These are phyloP conservation scores for Orgyia antiqua DNA, from an alignment of 2,888 invertebrate genomes.

Conservation along the genomic window DNA sequence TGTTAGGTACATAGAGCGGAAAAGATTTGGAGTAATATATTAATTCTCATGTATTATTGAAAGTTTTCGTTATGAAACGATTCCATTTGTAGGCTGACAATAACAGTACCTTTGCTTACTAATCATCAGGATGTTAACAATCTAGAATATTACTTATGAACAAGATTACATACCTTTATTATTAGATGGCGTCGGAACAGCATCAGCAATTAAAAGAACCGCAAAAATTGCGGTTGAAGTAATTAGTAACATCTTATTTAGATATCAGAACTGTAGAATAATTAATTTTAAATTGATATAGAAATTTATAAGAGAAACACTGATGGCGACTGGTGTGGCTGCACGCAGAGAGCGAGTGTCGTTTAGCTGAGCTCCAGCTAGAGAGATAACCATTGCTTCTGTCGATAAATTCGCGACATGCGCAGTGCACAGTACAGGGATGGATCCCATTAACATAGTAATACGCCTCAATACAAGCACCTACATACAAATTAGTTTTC, in stretches of 20 bases:
- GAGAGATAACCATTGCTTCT: slow-evolving; percentile 53
- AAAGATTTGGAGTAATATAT: too few relatives aligned
- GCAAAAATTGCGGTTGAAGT: slow-evolving; percentile 65
- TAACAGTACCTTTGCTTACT: too few relatives aligned
- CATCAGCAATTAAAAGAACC: slow-evolving; percentile 52
- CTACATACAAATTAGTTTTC: neutral
- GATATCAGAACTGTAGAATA: slow-evolving; percentile 18
- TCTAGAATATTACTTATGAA: too few relatives aligned
- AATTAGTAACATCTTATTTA: slow-evolving; percentile 51
- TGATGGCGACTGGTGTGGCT: slow-evolving; percentile 48
- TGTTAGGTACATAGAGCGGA: too few relatives aligned
- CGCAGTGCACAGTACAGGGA: slow-evolving; percentile 61
- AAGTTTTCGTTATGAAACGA: too few relatives aligned
- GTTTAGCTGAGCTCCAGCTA: slow-evolving; percentile 46
- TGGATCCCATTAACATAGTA: too few relatives aligned
- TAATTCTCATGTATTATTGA: too few relatives aligned
- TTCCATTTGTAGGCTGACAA: too few relatives aligned
- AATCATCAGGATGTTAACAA: too few relatives aligned
- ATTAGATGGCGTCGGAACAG: slow-evolving; percentile 60
- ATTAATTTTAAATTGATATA: slow-evolving; percentile 25
- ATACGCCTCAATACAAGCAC: neutral
- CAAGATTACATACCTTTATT: slow-evolving; percentile 63
- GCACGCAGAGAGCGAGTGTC: slow-evolving; percentile 59
- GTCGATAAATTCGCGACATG: slow-evolving; percentile 75
- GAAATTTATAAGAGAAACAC: slow-evolving; percentile 28